Percentiles rank a stretch among this genome's conserved stretches.
Conservation (phyloP, 1,140 invertebrate species). For the Lethocerus indicus region DNA sequence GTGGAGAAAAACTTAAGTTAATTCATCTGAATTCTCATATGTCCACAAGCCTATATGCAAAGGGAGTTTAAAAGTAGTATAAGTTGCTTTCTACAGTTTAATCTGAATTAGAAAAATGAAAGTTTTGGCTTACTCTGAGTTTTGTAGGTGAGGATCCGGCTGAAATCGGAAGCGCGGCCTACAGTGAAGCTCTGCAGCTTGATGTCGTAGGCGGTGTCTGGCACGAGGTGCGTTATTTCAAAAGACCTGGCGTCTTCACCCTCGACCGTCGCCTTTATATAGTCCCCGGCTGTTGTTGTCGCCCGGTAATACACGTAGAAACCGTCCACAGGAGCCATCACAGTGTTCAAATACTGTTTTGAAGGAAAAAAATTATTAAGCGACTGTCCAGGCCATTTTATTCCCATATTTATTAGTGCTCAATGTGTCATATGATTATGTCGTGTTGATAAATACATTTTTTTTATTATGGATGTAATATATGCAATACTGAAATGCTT, state of each 20-base stretch:
- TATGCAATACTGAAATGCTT: no score
- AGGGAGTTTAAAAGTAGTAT: neutral
- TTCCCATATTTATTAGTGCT: no score
- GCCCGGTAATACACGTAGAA: constrained; percentile 82
- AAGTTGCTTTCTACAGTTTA: neutral
- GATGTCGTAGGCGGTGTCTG: constrained; percentile 74
- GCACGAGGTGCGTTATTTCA: constrained; percentile 53
- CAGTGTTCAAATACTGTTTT: constrained; percentile 30
- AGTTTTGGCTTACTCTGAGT: constrained; percentile 36
- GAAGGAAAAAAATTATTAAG: constrained; percentile 21
- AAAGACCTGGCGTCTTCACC: constrained; percentile 43
- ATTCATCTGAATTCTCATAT: no score
- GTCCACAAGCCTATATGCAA: no score
- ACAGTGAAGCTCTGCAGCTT: constrained; percentile 84
- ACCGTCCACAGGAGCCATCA: constrained; percentile 41
- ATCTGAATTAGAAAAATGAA: neutral
- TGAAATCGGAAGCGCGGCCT: constrained; percentile 71
- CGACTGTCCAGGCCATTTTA: no score
- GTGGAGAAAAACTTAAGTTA: no score
- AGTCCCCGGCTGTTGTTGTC: constrained; percentile 60
- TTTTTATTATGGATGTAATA: no score
- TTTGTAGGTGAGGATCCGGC: constrained; percentile 51
- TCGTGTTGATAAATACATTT: no score
- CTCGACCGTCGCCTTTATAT: constrained; percentile 61
- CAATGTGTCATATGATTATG: no score